phyloP scores from a whole-genome alignment of 2,888 invertebrate genomes.

The Rotaria macrura region DNA sequence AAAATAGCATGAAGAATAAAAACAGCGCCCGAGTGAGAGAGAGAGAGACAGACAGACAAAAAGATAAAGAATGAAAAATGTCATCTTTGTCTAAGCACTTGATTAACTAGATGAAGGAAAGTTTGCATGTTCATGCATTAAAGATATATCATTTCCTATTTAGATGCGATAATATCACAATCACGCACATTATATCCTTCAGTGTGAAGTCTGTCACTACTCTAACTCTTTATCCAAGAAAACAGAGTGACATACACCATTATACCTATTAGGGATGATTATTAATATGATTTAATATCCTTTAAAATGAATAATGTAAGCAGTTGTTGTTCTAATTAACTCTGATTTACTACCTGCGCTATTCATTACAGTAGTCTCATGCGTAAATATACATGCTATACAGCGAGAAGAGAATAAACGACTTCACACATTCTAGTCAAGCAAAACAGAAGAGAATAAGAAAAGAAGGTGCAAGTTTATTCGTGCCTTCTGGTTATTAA shows the following conservation, averaged over 20 bases:
- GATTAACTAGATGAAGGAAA: not conserved
- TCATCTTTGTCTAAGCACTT: not conserved
- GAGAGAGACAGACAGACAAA: no score
- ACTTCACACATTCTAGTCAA: not conserved
- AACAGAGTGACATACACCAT: not conserved
- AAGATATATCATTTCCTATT: not conserved
- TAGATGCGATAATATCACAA: not conserved
- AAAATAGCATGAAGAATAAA: not conserved
- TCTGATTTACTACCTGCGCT: not conserved
- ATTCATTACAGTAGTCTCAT: not conserved
- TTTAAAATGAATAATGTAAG: not conserved
- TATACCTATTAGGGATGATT: not conserved
- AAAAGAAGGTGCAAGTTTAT: not conserved
- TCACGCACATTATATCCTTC: not conserved
- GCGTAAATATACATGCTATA: not conserved
- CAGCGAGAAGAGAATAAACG: not conserved
- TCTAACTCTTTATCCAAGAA: not conserved
- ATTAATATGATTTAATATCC: not conserved
- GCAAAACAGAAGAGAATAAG: not conserved
- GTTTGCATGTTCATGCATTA: not conserved
- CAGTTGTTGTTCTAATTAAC: not conserved
- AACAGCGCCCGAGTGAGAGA: no score
- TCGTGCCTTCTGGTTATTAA: not conserved
- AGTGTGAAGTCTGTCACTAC: not conserved
- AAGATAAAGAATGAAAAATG: no score